Percentiles rank a stretch among this genome's conserved stretches.
Conservation (phyloP, 2,797 vertebrate genomes). For the Denticeps clupeoides region DNA sequence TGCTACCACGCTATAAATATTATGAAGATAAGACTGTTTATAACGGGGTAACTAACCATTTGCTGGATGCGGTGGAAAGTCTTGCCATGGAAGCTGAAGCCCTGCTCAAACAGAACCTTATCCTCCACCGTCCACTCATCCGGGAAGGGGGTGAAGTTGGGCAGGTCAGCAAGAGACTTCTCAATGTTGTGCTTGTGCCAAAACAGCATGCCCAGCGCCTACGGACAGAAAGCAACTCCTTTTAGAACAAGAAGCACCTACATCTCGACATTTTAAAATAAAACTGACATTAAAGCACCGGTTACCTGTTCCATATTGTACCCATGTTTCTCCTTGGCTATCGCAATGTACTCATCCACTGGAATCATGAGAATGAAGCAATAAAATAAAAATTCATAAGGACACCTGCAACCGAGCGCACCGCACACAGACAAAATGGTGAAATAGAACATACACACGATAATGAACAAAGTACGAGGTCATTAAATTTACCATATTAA, state of each 20-base stretch:
- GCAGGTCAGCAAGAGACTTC: conserved; percentile 88
- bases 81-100: conserved; percentile 94
- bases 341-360: conserved; percentile 93
- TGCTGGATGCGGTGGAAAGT: conserved; percentile 95
- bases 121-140: conserved; percentile 98
- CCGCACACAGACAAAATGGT: background rate
- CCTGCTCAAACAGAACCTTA: conserved; percentile 89
- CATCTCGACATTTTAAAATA: background rate
- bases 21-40: no score
- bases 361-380: conserved; percentile 38
- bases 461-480: no score
- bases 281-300: background rate
- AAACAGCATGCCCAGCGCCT: conserved; percentile 95
- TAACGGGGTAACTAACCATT: conserved; percentile 92
- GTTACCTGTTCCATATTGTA: conserved; percentile 96
- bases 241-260: no score
- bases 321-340: conserved; percentile 92
- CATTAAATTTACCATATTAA: no score
- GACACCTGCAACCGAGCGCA: no score
- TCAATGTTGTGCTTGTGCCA: conserved; percentile 98
- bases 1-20: no score
- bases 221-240: conserved; percentile 24
- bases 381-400: background rate
- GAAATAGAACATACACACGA: background rate
- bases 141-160: conserved; percentile 94